These are phyloP conservation scores for Bos javanicus DNA, from an alignment of 2,113 vertebrate genomes.

Conservation along the genomic window DNA sequence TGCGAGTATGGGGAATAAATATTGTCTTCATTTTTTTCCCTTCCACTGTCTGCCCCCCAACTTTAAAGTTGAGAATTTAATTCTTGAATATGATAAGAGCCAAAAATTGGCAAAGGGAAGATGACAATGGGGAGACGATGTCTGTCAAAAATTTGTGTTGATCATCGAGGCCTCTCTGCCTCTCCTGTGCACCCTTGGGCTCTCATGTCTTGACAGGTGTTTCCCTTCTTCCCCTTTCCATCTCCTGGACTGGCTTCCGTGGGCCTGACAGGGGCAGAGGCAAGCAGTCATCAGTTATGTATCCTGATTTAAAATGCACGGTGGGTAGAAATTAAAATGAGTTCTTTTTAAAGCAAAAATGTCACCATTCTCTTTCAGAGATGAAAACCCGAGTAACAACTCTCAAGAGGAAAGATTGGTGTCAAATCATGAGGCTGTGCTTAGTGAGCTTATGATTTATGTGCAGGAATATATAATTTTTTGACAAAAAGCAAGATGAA, in stretches of 20 bases:
- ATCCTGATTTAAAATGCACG: constrained; percentile 21
- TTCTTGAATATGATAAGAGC: constrained; percentile 37
- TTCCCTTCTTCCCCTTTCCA: background rate
- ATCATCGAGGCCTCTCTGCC: background rate
- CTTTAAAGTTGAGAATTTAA: constrained; percentile 32
- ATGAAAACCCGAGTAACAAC: constrained; percentile 49
- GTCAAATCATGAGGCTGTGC: constrained; percentile 24
- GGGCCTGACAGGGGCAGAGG: background rate
- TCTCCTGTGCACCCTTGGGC: background rate
- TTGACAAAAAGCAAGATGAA: constrained; percentile 34
- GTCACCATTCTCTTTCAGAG: constrained; percentile 51
- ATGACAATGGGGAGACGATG: background rate
- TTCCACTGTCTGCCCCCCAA: background rate
- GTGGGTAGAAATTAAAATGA: constrained; percentile 50
- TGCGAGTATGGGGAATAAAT: constrained; percentile 18
- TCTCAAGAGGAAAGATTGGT: constrained; percentile 40
- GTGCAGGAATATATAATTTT: constrained; percentile 27
- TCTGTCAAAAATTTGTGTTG: constrained; percentile 9
- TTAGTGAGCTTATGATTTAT: constrained; percentile 51
- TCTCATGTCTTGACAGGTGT: background rate
- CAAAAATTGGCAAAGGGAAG: background rate
- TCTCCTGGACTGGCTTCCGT: background rate
- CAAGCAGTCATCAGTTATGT: background rate
- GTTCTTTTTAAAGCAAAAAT: constrained; percentile 60
- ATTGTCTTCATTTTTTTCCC: background rate